Evolutionary conservation across 2,888 invertebrate species (phyloP), one percentile per base, ranked within the genome.

Genomic region (Philereme transversata): DNA sequence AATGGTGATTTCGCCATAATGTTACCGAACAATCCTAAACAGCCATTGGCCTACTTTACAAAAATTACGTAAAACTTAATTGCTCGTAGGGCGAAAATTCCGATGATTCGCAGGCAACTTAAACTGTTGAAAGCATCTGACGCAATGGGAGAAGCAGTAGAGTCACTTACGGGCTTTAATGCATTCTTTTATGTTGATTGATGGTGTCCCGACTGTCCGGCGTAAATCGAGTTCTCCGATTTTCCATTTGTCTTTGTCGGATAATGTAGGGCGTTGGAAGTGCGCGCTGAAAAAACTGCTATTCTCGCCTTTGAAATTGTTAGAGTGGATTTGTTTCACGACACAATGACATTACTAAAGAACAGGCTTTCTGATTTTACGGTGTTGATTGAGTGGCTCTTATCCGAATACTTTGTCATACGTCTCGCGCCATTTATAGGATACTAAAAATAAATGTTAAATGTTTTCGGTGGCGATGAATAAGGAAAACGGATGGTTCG

Each of bases 91-190:
- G 65, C 64, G 64, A 57, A 49, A 70, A 77, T 70, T 74, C 64
- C 70, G 72, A 75, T 79, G 81, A 83, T 79, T 77, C 75, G 75
- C 68, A 70, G 73, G 73, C 62, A 83, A 83, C 75, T 84, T 84
- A 53, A 72, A 78, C 83, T 74, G 79, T 84, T 82, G 69, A 68
- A 63, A 79, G 74, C 81, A 79, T 80, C 83, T 80, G 82, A 73
- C 71, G 64, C 72, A 62, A 56, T 72, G 51, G 54, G 44, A 36
- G 4, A 54, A 49, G 7, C 48, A 43, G 51, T 40, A 52, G 44
- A 56, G 57, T 62, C 67, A 68, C 66, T 75, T 65, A 62, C 54
- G 57, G 52, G 64, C 22, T 74, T 76, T 77, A 78, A 79, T 79
- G 79, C 79, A 81, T 81, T 80, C 71, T 74, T 77, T 68, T 70